phyloP scores from a whole-genome alignment of 2,888 invertebrate genomes.

The Cryptocephalus moraei region DNA sequence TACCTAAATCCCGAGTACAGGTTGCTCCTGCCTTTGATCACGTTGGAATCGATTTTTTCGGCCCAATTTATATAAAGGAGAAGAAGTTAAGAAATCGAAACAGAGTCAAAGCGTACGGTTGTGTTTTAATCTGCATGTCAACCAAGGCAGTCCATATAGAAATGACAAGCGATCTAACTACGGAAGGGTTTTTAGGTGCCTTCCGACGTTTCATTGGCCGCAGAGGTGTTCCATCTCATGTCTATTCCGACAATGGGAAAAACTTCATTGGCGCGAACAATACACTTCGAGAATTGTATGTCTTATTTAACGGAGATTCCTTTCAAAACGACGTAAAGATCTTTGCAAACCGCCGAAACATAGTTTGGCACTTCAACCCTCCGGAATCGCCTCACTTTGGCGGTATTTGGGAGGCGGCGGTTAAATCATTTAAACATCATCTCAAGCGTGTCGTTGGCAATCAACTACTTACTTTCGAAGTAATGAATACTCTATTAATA shows the following conservation, averaged over 20 bases:
- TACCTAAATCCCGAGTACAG: slow-evolving; percentile 7
- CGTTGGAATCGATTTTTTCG: slow-evolving; percentile 9
- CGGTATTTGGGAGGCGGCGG: slow-evolving; percentile 10
- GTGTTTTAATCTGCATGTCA: slow-evolving; percentile 9
- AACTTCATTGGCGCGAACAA: slow-evolving; percentile 13
- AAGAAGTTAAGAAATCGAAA: slow-evolving; percentile 2
- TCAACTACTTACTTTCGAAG: no score
- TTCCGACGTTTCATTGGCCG: slow-evolving; percentile 18
- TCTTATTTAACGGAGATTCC: no score
- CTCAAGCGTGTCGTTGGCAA: slow-evolving; percentile 13
- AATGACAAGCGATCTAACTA: slow-evolving; percentile 13
- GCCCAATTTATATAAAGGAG: slow-evolving; percentile 8
- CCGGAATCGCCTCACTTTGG: slow-evolving; percentile 11
- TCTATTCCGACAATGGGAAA: slow-evolving; percentile 19
- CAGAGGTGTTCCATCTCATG: slow-evolving; percentile 13
- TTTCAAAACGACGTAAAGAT: no score
- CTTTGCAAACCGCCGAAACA: slow-evolving; percentile 2
- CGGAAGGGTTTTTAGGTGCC: slow-evolving; percentile 15
- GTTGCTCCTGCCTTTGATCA: slow-evolving; percentile 11
- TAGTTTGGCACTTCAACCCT: slow-evolving; percentile 11
- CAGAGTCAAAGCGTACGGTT: slow-evolving; percentile 8
- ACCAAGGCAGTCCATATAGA: slow-evolving; percentile 20
- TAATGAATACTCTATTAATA: no score
- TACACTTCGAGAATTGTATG: slow-evolving; percentile 3
- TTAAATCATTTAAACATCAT: slow-evolving; percentile 8